Evolutionary conservation across 2,113 vertebrate genomes (phyloP).

Genomic region (Chaetodon auriga): DNA sequence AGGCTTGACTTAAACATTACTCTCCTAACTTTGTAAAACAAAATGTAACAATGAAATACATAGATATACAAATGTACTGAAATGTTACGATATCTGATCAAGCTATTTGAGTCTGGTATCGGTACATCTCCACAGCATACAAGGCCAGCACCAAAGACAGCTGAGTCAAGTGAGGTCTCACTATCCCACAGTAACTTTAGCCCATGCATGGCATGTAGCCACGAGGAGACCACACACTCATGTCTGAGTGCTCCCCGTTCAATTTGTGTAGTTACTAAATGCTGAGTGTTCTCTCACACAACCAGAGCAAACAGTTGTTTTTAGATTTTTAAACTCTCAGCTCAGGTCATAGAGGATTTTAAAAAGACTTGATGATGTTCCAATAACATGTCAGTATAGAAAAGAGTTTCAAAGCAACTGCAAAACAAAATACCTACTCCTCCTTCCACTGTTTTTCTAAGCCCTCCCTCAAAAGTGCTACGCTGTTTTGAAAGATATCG

Average conservation of each 20-base stretch:
- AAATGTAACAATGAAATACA: no score
- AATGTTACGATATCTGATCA: no score
- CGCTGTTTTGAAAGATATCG: neutral
- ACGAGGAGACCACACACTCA: conserved; percentile 54
- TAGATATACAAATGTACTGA: no score
- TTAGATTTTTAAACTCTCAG: conserved; percentile 1
- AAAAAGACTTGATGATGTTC: neutral
- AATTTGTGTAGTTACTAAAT: conserved; percentile 46
- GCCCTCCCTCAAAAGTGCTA: neutral
- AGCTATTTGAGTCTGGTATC: no score
- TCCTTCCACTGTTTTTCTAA: neutral
- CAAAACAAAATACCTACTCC: neutral
- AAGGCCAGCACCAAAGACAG: conserved; percentile 49
- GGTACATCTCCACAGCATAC: conserved; percentile 12
- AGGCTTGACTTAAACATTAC: no score
- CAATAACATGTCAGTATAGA: neutral
- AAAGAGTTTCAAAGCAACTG: neutral
- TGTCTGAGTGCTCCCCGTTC: conserved; percentile 38
- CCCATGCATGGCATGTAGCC: conserved; percentile 62
- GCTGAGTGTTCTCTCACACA: conserved; percentile 8
- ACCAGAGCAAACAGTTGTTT: neutral
- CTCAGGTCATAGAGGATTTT: neutral
- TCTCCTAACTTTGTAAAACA: no score
- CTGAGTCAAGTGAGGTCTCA: conserved; percentile 54
- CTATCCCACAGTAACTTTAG: conserved; percentile 54